Base-by-base conservation (phyloP, 1,140 invertebrate genomes). In the Trachymyrmex septentrionalis region DNA sequence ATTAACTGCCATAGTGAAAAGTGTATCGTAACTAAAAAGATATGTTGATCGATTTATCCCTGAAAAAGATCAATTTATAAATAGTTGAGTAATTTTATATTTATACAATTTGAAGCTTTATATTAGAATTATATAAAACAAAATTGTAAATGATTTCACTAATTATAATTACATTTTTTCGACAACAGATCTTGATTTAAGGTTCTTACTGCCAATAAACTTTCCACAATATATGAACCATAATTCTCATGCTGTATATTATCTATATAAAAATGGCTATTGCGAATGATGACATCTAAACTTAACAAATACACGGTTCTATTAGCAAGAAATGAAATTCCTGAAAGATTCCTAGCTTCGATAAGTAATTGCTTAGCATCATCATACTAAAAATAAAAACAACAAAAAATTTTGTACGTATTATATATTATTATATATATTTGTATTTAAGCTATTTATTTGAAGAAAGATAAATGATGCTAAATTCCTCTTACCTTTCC, bases 301-400 rank as follows among this genome's bases (percentile, higher is more conserved):
- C 90, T 71, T 55, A 92, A 87, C n/a, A 94, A 73, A 77, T 91
- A 92, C 19, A 88, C 73, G 44, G 90, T 66, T 30, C 69, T 69
- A 59, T 91, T 91, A 5, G 30, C 44, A 38, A 86, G 14, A 7
- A 92, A 73, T 48, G 89, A 88, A 16, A 93, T 91, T 57, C 57
- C 78, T 38, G 86, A 69, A 7, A 93, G 50, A 34, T 69, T 76
- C 5, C 90, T 91, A 0, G 91, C 92, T 80, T 93, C 86, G 7
- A 92, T 69, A 5, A 94, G 87, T 44, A 94, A 86, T 48, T 87
- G 61, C 27, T 88, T 91, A 19, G 92, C 94, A 75, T 93, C 87
- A 34, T 91, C 61, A 10, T 66, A 55, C 90, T 93, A 44, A 87
- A 88, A 86, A 63, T 61, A 38, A 73, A 48, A 80, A 21, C 3